phyloP scores from a whole-genome alignment of 2,113 vertebrate species.

The Eptesicus fuscus region DNA sequence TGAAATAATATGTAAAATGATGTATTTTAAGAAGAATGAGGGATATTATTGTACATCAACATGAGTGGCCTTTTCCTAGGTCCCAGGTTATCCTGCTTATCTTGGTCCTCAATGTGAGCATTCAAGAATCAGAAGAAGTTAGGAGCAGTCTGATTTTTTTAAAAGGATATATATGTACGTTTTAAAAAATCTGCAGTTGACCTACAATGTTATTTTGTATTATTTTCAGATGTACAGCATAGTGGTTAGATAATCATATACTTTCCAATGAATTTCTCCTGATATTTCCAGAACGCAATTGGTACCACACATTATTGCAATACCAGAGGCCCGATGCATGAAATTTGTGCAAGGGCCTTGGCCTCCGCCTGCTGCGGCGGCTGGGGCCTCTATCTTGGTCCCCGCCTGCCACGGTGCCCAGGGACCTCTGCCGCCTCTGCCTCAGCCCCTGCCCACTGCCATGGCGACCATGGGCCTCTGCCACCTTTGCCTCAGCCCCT shows the following conservation, averaged over 20 bases:
- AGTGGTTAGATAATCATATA: background rate
- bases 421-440: too few relatives aligned
- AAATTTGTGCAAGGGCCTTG: too few relatives aligned
- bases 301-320: background rate
- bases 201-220: background rate
- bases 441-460: too few relatives aligned
- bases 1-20: background rate
- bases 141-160: background rate
- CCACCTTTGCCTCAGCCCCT: too few relatives aligned
- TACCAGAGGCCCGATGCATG: background rate
- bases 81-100: background rate
- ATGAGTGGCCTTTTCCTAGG: background rate
- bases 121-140: background rate
- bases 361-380: too few relatives aligned
- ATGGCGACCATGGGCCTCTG: too few relatives aligned
- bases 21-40: constrained; percentile 5
- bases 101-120: background rate
- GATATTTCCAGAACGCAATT: background rate
- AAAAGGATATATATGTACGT: background rate
- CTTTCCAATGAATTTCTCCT: background rate
- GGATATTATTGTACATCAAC: background rate
- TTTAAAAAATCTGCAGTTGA: background rate
- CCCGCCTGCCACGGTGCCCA: too few relatives aligned
- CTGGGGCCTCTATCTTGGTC: too few relatives aligned
- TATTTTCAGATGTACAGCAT: background rate